Conservation (phyloP, 2,113 vertebrate genomes). For the Mus spicilegus region DNA sequence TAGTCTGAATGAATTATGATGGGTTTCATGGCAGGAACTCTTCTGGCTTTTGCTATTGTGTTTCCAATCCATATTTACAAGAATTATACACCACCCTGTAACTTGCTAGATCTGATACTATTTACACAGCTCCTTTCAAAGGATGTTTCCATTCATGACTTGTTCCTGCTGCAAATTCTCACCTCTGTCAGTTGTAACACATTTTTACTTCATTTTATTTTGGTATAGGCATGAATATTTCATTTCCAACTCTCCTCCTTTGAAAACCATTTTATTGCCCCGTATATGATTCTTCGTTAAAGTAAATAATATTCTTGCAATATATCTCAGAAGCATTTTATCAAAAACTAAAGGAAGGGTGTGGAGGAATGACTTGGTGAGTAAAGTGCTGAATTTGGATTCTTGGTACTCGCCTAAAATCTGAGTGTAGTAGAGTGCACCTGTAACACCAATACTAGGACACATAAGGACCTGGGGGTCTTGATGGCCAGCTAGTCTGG, state of each 20-base stretch:
- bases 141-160: background rate
- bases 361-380: background rate
- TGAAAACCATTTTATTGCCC: background rate
- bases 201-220: constrained; percentile 3
- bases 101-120: background rate
- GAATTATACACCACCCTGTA: background rate
- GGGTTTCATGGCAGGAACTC: background rate
- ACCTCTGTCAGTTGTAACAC: background rate
- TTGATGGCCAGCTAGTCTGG: background rate
- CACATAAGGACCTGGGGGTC: too few species aligned
- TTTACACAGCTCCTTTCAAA: background rate
- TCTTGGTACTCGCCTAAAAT: background rate
- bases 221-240: background rate
- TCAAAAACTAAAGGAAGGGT: background rate
- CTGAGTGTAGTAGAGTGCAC: background rate
- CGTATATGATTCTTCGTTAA: background rate
- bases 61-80: background rate
- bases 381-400: background rate
- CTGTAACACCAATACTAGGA: background rate
- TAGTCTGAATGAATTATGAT: background rate
- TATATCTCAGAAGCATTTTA: background rate
- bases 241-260: background rate
- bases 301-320: background rate
- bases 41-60: background rate
- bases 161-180: background rate